These are phyloP conservation scores for Heteromormyrus szaboi DNA, from an alignment of 2,797 vertebrate genomes.

Conservation along the genomic window DNA sequence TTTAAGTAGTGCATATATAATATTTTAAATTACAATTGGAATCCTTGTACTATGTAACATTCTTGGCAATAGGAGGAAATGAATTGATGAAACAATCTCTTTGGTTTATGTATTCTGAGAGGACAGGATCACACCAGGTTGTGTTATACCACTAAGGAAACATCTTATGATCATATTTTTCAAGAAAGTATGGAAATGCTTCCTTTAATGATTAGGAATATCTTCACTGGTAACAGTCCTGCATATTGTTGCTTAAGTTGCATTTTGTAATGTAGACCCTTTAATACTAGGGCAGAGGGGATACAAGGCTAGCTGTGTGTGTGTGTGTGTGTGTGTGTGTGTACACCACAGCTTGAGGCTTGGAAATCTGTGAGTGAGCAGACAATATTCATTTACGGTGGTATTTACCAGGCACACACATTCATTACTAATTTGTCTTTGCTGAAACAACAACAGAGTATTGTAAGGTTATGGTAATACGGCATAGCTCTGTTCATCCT, in stretches of 20 bases:
- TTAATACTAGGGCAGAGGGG: neutral
- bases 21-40: neutral
- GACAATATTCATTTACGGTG: neutral
- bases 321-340: neutral
- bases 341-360: neutral
- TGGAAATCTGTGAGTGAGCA: neutral
- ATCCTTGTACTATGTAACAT: neutral
- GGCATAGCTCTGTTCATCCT: neutral
- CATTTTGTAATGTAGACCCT: neutral
- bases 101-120: slow-evolving; percentile 34
- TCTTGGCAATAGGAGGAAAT: neutral
- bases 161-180: neutral
- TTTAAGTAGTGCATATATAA: neutral
- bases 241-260: neutral
- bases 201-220: neutral
- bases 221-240: neutral
- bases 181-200: neutral
- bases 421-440: neutral
- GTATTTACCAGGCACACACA: neutral
- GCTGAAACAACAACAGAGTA: neutral
- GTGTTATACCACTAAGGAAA: neutral
- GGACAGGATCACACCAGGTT: neutral
- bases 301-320: neutral
- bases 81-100: neutral
- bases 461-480: neutral